Conservation (phyloP, 1,140 invertebrate genomes). For the Philopotamus ludificatus region DNA sequence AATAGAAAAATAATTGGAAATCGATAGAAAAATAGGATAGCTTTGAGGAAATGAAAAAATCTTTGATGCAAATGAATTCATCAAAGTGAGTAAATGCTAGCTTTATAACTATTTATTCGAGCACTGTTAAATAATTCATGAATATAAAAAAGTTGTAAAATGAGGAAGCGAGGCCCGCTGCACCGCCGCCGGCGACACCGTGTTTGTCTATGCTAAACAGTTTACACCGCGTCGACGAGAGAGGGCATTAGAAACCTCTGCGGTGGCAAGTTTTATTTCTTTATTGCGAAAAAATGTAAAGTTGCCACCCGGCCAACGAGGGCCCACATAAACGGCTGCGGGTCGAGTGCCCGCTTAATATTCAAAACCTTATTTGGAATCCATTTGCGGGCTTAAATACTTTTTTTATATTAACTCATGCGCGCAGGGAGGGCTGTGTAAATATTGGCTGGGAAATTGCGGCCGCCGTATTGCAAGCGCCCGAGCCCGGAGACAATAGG, state of each 20-base stretch:
- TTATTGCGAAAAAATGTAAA: conserved; percentile 42
- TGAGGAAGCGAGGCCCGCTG: neutral
- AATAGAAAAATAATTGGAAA: too few relatives aligned
- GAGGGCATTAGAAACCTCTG: conserved; percentile 40
- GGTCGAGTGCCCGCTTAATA: conserved; percentile 29
- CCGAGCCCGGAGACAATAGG: conserved; percentile 24
- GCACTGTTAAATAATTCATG: conserved; percentile 10
- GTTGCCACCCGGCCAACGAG: conserved; percentile 16
- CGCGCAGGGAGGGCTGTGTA: conserved; percentile 25
- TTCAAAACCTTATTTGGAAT: conserved; percentile 41
- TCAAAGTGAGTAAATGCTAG: neutral
- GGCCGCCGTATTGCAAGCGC: conserved; percentile 29
- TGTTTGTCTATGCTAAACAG: conserved; percentile 42
- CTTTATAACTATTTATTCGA: neutral
- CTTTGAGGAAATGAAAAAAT: neutral
- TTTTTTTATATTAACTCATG: conserved; percentile 40
- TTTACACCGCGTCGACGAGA: conserved; percentile 31
- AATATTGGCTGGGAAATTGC: conserved; percentile 32
- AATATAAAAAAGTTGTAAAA: neutral
- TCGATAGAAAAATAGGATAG: neutral
- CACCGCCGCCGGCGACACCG: neutral
- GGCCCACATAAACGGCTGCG: neutral
- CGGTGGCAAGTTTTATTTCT: conserved; percentile 41
- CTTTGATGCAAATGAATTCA: too few relatives aligned
- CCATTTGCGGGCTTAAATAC: conserved; percentile 40